Base-by-base conservation (phyloP, 1,140 invertebrate genomes). In the Drosophila micromelanica region DNA sequence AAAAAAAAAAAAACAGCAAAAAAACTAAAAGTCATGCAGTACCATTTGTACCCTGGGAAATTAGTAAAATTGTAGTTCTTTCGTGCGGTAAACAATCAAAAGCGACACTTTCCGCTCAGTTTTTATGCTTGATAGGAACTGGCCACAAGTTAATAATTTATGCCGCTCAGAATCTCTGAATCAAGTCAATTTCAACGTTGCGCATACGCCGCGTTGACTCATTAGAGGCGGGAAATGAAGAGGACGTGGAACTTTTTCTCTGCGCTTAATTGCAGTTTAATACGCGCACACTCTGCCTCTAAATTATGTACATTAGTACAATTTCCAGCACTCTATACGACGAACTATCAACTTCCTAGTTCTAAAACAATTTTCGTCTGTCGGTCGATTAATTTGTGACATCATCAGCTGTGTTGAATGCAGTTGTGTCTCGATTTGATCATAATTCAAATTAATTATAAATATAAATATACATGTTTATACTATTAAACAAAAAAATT, bases 371-470 rank as follows among this genome's bases (percentile, higher is more conserved):
- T 84, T 49, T 46, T 37, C 46, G 35, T 51, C 17, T 17, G 35
- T 63, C 37, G 49, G 60, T 49, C 51, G 45, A 67, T 73, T 80
- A 85, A 87, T 87, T 87, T 87, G 72, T 85, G 78, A 81, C 72
- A 86, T 86, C 82, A 87, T 80, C 63, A n/a, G n/a, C n/a, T 74
- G 56, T 42, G 8, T 30, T 37, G 51, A 37, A 49, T 37, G 55
- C 42, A 51, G 68, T 61, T 65, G 60, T 70, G 65, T 62, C 84
- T 80, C 68, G 55, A 64, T 30, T 46, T 59, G 63, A 69, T 63
- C 57, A 63, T 65, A 76, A 82, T 82, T 87, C 76, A 73, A 82
- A 86, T 87, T 76, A 86, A 87, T 86, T 87, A 87, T 81, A 72
- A 68, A 42, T 68, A n/a, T n/a, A n/a, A n/a, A n/a, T n/a, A n/a